Percentiles rank a stretch among this genome's conserved stretches.
Evolutionary conservation across 2,888 invertebrate genomes (phyloP).

Genomic region (Noctua pronuba): DNA sequence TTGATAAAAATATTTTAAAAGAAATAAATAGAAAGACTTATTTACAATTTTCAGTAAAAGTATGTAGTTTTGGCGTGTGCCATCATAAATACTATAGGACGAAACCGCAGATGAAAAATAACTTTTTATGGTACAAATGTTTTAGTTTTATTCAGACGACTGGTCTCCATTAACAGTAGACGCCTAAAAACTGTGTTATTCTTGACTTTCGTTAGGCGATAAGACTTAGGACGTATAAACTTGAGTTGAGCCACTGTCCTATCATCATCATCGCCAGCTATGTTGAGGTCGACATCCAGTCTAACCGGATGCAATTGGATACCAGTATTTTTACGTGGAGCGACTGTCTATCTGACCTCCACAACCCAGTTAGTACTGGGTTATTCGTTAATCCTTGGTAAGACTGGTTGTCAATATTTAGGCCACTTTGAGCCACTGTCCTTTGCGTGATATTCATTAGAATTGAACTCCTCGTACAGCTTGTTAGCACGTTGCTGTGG

Average conservation of each 20-base stretch:
- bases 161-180: not conserved
- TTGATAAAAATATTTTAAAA: not conserved
- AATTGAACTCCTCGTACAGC: not conserved
- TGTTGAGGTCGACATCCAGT: too few relatives aligned
- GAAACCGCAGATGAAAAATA: not conserved
- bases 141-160: not conserved
- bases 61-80: not conserved
- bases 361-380: too few relatives aligned
- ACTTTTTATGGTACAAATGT: not conserved
- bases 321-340: too few relatives aligned
- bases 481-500: not conserved
- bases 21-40: conserved; percentile 5
- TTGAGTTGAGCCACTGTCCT: not conserved
- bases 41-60: conserved; percentile 19
- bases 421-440: not conserved
- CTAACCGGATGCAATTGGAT: too few relatives aligned
- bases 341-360: too few relatives aligned
- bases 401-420: too few relatives aligned
- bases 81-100: not conserved
- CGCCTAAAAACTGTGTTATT: not conserved
- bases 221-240: not conserved
- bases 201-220: not conserved
- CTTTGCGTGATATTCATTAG: not conserved
- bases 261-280: too few relatives aligned
- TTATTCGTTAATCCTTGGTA: too few relatives aligned